These are phyloP conservation scores for Epirrhoe tristata DNA, from an alignment of 2,888 invertebrate genomes.

Conservation along the genomic window DNA sequence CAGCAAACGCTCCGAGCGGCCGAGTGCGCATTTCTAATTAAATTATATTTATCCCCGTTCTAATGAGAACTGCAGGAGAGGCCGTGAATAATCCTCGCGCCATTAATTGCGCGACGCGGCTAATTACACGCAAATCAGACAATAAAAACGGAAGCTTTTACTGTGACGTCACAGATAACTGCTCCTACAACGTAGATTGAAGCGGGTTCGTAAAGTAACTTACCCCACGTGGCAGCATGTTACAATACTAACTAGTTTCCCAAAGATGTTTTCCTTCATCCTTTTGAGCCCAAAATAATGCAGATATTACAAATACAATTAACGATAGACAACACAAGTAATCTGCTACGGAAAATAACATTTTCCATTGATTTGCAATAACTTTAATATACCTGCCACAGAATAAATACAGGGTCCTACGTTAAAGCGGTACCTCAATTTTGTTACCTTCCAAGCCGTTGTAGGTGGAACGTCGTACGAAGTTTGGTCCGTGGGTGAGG, in stretches of 20 bases:
- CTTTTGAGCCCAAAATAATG: too few relatives aligned
- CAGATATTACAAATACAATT: too few relatives aligned
- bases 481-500: constrained; percentile 12
- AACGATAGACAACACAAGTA: too few relatives aligned
- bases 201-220: too few relatives aligned
- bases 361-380: too few relatives aligned
- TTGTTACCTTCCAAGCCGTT: background rate
- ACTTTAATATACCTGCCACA: too few relatives aligned
- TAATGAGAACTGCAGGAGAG: constrained; percentile 66
- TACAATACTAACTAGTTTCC: background rate
- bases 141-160: constrained; percentile 52
- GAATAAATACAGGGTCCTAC: too few relatives aligned
- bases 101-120: constrained; percentile 69
- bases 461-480: background rate
- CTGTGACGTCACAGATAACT: constrained; percentile 34
- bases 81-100: constrained; percentile 69
- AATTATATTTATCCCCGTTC: constrained; percentile 70
- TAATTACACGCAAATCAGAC: constrained; percentile 73
- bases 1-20: background rate
- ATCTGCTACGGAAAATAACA: too few relatives aligned
- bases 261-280: too few relatives aligned
- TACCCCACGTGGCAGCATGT: too few relatives aligned
- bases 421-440: too few relatives aligned
- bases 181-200: background rate
- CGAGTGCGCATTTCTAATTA: constrained; percentile 53